Evolutionary conservation across 2,797 vertebrate genomes (phyloP).

Genomic region (Rhinatrema bivittatum): DNA sequence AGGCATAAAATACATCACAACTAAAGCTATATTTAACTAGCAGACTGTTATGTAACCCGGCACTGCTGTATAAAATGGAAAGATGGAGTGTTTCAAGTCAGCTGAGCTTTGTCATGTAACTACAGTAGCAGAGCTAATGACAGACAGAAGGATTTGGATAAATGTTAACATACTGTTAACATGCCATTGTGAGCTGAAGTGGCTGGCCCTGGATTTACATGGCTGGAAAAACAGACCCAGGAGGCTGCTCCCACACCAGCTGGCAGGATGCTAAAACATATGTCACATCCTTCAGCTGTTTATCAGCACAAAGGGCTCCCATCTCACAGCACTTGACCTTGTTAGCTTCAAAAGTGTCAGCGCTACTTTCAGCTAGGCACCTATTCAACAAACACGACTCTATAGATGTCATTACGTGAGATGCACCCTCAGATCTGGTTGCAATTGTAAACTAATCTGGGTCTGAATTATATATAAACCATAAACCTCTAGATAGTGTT

Average conservation of each 20-base stretch:
- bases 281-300: constrained; percentile 47
- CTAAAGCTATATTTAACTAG: constrained; percentile 24
- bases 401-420: constrained; percentile 27
- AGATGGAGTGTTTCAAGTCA: constrained; percentile 34
- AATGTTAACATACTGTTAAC: constrained; percentile 38
- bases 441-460: too few relatives aligned
- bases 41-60: constrained; percentile 27
- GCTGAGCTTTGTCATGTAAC: constrained; percentile 26
- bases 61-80: constrained; percentile 17
- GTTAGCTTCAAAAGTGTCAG: constrained; percentile 41
- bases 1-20: too few relatives aligned
- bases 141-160: constrained; percentile 35
- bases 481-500: too few relatives aligned
- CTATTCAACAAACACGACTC: constrained; percentile 32
- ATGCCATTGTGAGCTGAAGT: constrained; percentile 41
- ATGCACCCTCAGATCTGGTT: too few relatives aligned
- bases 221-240: constrained; percentile 45
- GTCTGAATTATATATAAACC: too few relatives aligned
- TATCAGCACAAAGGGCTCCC: constrained; percentile 43
- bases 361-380: constrained; percentile 37
- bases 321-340: constrained; percentile 50
- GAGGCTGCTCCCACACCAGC: constrained; percentile 42
- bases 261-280: constrained; percentile 47
- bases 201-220: constrained; percentile 40
- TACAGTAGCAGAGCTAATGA: constrained; percentile 35